Evolutionary conservation across 2,113 vertebrate species (phyloP).

Genomic region (Colinus virginianus): DNA sequence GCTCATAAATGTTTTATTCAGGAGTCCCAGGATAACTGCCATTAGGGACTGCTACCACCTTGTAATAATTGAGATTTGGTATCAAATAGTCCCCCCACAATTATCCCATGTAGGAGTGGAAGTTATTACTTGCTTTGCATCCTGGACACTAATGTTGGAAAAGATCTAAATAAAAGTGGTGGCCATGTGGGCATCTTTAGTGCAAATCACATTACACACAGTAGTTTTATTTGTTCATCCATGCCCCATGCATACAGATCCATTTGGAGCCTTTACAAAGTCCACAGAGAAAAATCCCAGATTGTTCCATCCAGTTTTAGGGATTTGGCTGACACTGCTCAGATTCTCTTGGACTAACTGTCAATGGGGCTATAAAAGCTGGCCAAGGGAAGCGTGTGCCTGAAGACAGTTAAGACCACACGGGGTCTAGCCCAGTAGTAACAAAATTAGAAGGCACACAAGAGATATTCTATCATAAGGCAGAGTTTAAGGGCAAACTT

Average conservation of each 20-base stretch:
- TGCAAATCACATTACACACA: not conserved
- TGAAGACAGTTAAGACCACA: not conserved
- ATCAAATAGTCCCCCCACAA: not conserved
- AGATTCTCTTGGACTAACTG: not conserved
- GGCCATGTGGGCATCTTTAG: not conserved
- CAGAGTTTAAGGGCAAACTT: not conserved
- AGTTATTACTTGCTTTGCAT: not conserved
- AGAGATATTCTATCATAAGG: not conserved
- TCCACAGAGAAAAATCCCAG: not conserved
- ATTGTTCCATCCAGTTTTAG: not conserved
- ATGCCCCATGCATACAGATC: not conserved
- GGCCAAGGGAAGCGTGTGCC: not conserved
- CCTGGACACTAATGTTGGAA: not conserved
- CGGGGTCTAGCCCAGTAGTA: not conserved
- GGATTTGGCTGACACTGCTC: not conserved
- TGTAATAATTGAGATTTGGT: not conserved
- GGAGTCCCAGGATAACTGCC: not conserved
- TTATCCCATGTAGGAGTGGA: not conserved
- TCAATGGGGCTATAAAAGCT: not conserved
- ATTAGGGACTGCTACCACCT: not conserved
- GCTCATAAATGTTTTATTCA: not conserved
- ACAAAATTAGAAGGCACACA: not conserved
- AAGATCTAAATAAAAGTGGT: rapidly evolving
- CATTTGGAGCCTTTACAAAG: not conserved
- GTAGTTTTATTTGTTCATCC: not conserved